Percentiles rank a stretch among this genome's conserved stretches.
These are phyloP conservation scores for Nixonia krombeini DNA, from an alignment of 1,140 invertebrate genomes.

Conservation along the genomic window DNA sequence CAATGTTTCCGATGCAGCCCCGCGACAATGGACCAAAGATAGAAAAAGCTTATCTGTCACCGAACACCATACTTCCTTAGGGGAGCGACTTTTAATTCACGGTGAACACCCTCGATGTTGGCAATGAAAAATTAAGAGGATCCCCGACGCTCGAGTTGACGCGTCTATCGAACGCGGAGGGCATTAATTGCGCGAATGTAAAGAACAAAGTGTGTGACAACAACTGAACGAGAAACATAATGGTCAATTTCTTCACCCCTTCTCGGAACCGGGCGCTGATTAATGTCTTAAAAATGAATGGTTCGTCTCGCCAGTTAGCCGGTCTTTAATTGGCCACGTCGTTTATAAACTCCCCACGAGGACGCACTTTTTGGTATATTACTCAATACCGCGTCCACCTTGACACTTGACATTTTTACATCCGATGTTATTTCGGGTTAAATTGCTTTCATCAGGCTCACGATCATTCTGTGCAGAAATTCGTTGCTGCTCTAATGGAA, in stretches of 20 bases:
- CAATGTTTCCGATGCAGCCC: constrained; percentile 71
- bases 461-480: too few relatives aligned
- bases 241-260: constrained; percentile 50
- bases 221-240: constrained; percentile 43
- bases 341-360: neutral
- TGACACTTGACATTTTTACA: too few relatives aligned
- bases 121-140: constrained; percentile 66
- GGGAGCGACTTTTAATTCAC: constrained; percentile 66
- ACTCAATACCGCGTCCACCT: too few relatives aligned
- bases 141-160: constrained; percentile 27
- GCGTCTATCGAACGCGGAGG: constrained; percentile 18
- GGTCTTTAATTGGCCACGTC: constrained; percentile 25
- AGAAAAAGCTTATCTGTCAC: constrained; percentile 71
- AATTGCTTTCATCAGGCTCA: too few relatives aligned
- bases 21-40: constrained; percentile 66
- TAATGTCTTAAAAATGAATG: constrained; percentile 42
- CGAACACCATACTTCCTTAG: constrained; percentile 58
- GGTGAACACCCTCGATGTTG: constrained; percentile 48
- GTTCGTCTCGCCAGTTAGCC: constrained; percentile 28
- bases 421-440: too few relatives aligned
- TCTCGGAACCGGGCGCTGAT: constrained; percentile 27
- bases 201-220: constrained; percentile 39
- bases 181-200: constrained; percentile 36
- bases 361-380: too few relatives aligned
- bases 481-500: too few relatives aligned